These are phyloP conservation scores for Cavia porcellus DNA, from an alignment of 2,113 vertebrate genomes.

Conservation along the genomic window DNA sequence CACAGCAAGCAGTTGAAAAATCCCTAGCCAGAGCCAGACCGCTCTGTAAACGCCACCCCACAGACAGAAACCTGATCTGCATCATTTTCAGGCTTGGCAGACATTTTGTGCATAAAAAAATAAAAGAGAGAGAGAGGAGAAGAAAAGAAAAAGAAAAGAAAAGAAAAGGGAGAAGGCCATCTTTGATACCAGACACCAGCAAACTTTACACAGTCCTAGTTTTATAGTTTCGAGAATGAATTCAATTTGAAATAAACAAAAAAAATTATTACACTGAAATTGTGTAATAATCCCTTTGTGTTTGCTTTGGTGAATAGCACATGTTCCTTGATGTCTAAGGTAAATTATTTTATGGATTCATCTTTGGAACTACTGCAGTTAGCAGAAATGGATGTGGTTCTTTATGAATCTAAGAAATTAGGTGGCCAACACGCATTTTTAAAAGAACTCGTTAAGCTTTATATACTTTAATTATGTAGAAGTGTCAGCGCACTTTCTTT, in stretches of 20 bases:
- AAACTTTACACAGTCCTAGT: constrained; percentile 60
- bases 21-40: constrained; percentile 89
- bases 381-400: background rate
- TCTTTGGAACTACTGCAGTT: background rate
- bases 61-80: constrained; percentile 87
- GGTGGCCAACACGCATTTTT: too few relatives aligned
- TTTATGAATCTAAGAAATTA: background rate
- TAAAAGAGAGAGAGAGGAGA: too few relatives aligned
- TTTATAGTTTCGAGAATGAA: constrained; percentile 73
- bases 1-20: constrained; percentile 86
- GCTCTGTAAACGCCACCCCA: constrained; percentile 85
- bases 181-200: constrained; percentile 79
- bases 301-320: background rate
- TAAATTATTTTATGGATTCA: background rate
- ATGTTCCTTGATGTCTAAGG: background rate
- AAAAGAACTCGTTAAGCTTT: background rate
- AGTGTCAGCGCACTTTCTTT: background rate
- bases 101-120: constrained; percentile 85
- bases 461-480: background rate
- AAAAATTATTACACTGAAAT: background rate
- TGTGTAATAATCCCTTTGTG: background rate
- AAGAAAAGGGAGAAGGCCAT: background rate
- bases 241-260: constrained; percentile 71
- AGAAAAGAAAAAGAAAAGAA: background rate
- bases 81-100: constrained; percentile 87